A percentile compares a stretch with the other conserved stretches of the same genome.
These are phyloP conservation scores for Mythimna vitellina DNA, from an alignment of 2,888 invertebrate species.

Conservation along the genomic window DNA sequence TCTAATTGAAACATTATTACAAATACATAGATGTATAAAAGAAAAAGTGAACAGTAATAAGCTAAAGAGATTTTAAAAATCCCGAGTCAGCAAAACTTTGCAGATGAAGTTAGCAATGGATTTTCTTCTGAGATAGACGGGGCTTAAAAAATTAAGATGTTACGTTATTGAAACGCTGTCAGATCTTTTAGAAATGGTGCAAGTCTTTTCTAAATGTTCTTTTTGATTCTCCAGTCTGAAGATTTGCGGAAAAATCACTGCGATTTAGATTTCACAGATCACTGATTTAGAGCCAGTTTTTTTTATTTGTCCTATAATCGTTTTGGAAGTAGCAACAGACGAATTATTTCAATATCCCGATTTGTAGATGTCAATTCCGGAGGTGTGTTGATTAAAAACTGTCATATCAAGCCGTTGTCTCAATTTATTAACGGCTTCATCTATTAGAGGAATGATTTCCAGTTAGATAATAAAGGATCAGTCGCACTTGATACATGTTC, in stretches of 20 bases:
- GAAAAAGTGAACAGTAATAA: conserved; percentile 5
- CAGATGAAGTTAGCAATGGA: conserved; percentile 39
- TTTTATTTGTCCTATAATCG: conserved; percentile 31
- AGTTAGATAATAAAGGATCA: conserved; percentile 49
- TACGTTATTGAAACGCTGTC: conserved; percentile 54
- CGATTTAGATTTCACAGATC: conserved; percentile 45
- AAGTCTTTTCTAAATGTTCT: conserved; percentile 39
- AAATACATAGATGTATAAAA: conserved; percentile 16
- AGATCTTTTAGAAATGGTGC: conserved; percentile 23
- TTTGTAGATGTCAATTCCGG: background rate
- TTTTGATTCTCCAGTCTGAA: conserved; percentile 30
- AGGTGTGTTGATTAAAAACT: conserved; percentile 1
- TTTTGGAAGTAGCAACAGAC: conserved; percentile 10
- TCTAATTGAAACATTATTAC: conserved; percentile 8
- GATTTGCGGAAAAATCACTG: conserved; percentile 31
- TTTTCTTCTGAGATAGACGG: conserved; percentile 44
- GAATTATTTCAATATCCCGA: conserved; percentile 15
- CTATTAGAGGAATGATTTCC: conserved; percentile 2
- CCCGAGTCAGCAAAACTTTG: conserved; percentile 34
- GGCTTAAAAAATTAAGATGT: conserved; percentile 43
- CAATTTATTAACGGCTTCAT: conserved; percentile 6
- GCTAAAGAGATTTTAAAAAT: conserved; percentile 27
- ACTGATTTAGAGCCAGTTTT: conserved; percentile 31
- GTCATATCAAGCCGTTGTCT: background rate
- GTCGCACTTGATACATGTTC: conserved; percentile 49